Base-by-base conservation (phyloP, 2,113 vertebrate genomes). In the Strix aluco region DNA sequence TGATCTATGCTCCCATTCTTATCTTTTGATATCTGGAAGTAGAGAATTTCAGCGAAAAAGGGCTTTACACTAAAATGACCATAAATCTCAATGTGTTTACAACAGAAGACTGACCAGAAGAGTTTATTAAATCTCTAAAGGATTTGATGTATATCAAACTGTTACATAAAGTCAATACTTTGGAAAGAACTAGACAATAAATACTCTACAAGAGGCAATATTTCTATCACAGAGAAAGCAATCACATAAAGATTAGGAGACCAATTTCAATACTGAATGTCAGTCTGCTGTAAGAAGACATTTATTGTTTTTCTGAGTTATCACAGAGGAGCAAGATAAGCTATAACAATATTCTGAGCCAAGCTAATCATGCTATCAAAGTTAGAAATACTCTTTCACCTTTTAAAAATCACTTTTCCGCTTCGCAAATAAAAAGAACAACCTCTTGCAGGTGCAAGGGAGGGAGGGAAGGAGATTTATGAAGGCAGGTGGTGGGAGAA, bases 131-230 rank as follows among this genome's bases (percentile, higher is more conserved):
- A 98, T 98, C 98, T 93, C 95, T 93, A 97, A 97, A 97, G 97
- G 97, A 97, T 98, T 98, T 98, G 98, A 98, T 98, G 97, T 98
- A 98, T 98, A 98, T 98, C 98, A 98, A 98, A 97, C 91, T 91
- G 97, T 98, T 98, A 98, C 98, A 98, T 98, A 98, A 98, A 98
- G 98, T 98, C 98, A 98, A 98, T 98, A 98, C 98, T 98, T 98
- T 97, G 97, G 97, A 98, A 97, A 98, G 98, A 98, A 98, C 97
- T 82, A 81, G 98, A 98, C 98, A 96, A 98, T 98, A 98, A 98
- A 98, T 98, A 98, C 95, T 92, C 95, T 89, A 93, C 92, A 95
- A 96, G 97, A 98, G 97, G 97, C 97, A 97, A 97, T 98, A 98
- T 98, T 98, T 98, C 98, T 97, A 98, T 98, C 98, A 98, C 20